These are phyloP conservation scores for Sthenelais limicola DNA, from an alignment of 2,888 invertebrate species.

Conservation along the genomic window DNA sequence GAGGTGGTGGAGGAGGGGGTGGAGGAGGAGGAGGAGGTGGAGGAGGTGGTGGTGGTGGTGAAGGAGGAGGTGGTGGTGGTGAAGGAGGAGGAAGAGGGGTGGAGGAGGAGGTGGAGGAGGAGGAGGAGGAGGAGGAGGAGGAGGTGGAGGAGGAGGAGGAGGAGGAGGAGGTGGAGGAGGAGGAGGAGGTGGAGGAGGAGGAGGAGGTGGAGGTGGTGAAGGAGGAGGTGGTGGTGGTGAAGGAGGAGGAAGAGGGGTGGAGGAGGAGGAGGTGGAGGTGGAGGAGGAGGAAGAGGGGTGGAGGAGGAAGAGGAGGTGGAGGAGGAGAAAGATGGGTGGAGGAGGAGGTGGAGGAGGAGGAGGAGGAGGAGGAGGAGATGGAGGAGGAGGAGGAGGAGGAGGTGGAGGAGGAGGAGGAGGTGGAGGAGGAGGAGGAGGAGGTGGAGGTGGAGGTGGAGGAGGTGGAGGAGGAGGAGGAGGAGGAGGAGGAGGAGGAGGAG, in stretches of 20 bases:
- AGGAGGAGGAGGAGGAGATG: constrained; percentile 14
- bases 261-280: constrained; percentile 51
- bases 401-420: constrained; percentile 49
- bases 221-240: constrained; percentile 43
- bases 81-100: too few species aligned
- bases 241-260: constrained; percentile 46
- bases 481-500: constrained; percentile 61
- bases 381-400: constrained; percentile 54
- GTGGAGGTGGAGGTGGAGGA: constrained; percentile 57
- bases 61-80: neutral
- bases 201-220: constrained; percentile 8
- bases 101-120: constrained; percentile 49
- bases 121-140: constrained; percentile 42
- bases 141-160: constrained; percentile 50
- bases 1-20: too few species aligned
- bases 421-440: constrained; percentile 55
- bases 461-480: constrained; percentile 59
- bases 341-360: constrained; percentile 3
- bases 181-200: constrained; percentile 41
- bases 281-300: constrained; percentile 56
- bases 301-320: constrained; percentile 60
- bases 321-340: constrained; percentile 9
- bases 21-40: constrained; percentile 15
- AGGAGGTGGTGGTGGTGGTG: neutral
- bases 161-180: constrained; percentile 52